phyloP scores from a whole-genome alignment of 2,113 vertebrate genomes.

The Mungos mungo region DNA sequence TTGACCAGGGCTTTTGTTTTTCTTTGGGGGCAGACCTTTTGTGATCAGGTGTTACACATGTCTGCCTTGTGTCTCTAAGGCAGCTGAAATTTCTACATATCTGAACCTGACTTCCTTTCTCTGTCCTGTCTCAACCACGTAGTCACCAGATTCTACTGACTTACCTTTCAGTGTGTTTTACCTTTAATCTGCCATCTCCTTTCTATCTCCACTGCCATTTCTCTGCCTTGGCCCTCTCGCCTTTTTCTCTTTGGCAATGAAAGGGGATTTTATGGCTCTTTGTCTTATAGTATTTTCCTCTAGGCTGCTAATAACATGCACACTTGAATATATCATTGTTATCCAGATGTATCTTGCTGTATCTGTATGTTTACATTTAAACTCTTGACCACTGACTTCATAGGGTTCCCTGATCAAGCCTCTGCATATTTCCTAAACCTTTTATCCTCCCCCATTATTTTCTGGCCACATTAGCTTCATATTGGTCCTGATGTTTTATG shows the following conservation, averaged over 20 bases:
- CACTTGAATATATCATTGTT: neutral
- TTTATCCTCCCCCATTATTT: neutral
- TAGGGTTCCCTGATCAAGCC: neutral
- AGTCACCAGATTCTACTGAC: neutral
- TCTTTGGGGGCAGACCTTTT: neutral
- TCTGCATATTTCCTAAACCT: neutral
- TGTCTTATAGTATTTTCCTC: neutral
- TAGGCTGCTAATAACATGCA: neutral
- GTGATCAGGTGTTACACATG: neutral
- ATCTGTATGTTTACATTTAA: neutral
- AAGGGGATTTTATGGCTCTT: neutral
- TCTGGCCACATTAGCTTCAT: neutral
- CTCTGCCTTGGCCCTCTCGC: neutral
- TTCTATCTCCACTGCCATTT: neutral
- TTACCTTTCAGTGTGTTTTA: neutral
- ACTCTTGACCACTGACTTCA: neutral
- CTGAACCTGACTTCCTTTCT: neutral
- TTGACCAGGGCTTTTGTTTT: neutral
- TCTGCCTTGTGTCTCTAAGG: neutral
- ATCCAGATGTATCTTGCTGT: neutral
- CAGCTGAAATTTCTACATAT: neutral
- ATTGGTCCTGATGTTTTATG: neutral
- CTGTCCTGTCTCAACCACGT: neutral
- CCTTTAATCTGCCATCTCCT: neutral
- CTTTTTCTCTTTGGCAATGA: neutral